A percentile compares a stretch with the other conserved stretches of the same genome.
Conservation (phyloP, 2,113 vertebrate genomes). For the Perca fluviatilis region DNA sequence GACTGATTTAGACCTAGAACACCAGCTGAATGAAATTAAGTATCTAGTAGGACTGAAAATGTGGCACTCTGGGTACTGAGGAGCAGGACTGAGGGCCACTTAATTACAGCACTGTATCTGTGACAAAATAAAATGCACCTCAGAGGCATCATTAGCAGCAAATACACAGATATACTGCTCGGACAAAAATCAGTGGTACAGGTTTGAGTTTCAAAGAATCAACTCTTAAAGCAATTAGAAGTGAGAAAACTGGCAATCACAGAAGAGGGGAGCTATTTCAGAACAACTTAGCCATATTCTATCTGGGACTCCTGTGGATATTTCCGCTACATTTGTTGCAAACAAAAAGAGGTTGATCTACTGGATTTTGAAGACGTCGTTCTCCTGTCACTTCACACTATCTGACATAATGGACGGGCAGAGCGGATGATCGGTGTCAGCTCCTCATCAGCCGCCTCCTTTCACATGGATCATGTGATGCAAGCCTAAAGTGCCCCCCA, state of each 20-base stretch:
- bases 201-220: conserved; percentile 49
- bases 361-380: conserved; percentile 74
- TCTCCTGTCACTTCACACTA: conserved; percentile 76
- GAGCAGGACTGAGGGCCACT: conserved; percentile 65
- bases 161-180: conserved; percentile 39
- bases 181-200: conserved; percentile 28
- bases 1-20: conserved; percentile 77
- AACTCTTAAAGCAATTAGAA: conserved; percentile 57
- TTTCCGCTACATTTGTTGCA: conserved; percentile 85
- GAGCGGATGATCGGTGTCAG: conserved; percentile 80
- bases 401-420: conserved; percentile 82
- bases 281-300: conserved; percentile 64
- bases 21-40: conserved; percentile 77
- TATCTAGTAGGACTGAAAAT: conserved; percentile 67
- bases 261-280: conserved; percentile 70
- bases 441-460: conserved; percentile 73
- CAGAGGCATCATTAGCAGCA: conserved; percentile 66
- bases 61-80: conserved; percentile 60
- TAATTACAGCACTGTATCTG: conserved; percentile 71
- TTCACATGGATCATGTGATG: conserved; percentile 71
- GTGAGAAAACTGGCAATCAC: conserved; percentile 46
- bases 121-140: conserved; percentile 71
- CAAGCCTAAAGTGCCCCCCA: conserved; percentile 67
- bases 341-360: conserved; percentile 81
- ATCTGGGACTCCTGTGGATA: conserved; percentile 76